Conservation (phyloP, 2,888 invertebrate genomes). For the Volucella zonaria region DNA sequence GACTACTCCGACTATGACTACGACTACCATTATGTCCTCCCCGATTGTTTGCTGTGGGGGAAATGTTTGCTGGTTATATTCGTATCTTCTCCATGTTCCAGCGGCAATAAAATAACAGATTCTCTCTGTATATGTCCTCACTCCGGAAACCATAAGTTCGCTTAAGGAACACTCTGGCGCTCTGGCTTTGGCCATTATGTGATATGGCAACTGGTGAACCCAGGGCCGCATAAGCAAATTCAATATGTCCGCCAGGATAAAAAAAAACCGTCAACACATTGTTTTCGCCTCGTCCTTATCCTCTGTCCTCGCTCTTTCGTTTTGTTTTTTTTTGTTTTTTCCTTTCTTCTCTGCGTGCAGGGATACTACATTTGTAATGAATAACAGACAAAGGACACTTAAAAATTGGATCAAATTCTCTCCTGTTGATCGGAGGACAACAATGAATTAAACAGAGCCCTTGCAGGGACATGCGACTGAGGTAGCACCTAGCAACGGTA, state of each 20-base stretch:
- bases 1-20: not conserved
- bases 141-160: not conserved
- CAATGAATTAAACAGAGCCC: not conserved
- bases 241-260: constrained; percentile 38
- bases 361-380: not conserved
- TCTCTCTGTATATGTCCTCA: not conserved
- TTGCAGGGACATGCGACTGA: no score
- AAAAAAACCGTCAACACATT: constrained; percentile 34
- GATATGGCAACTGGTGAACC: constrained; percentile 9
- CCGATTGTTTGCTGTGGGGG: not conserved
- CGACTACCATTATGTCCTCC: no score
- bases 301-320: no score
- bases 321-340: no score
- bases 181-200: not conserved
- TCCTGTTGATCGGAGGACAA: not conserved
- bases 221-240: constrained; percentile 10
- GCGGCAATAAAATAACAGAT: constrained; percentile 33
- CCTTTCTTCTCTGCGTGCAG: no score
- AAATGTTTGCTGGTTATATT: constrained; percentile 34
- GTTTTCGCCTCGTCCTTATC: not conserved
- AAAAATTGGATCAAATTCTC: constrained; percentile 21
- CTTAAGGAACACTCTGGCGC: not conserved
- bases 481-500: no score
- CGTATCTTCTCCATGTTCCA: constrained; percentile 19
- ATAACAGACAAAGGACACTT: constrained; percentile 11